These are phyloP conservation scores for Drosophila atroscutellata DNA, from an alignment of 2,888 invertebrate species.

Conservation along the genomic window DNA sequence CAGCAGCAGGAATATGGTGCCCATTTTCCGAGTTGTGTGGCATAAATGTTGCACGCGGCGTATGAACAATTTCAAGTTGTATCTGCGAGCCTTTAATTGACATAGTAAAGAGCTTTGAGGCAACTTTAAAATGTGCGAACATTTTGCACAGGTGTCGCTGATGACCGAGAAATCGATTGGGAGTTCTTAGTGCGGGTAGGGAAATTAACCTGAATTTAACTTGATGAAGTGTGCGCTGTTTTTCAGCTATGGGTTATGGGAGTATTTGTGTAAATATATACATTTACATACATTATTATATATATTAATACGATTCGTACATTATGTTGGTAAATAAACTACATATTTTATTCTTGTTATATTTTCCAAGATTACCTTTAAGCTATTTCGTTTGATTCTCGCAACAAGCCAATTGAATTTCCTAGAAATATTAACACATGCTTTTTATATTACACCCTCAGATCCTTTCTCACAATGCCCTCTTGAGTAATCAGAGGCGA, in stretches of 20 bases:
- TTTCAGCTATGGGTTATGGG: neutral
- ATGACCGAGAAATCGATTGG: constrained; percentile 32
- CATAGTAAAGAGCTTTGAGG: constrained; percentile 58
- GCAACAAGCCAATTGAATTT: constrained; percentile 12
- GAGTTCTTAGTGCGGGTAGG: neutral
- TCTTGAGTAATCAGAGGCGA: constrained; percentile 38
- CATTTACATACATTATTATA: no score
- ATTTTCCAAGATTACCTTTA: neutral
- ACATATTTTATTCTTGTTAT: neutral
- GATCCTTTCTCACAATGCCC: constrained; percentile 19
- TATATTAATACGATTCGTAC: neutral
- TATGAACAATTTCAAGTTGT: constrained; percentile 70
- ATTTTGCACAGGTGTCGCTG: constrained; percentile 1
- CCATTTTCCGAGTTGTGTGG: constrained; percentile 28
- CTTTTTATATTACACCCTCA: neutral
- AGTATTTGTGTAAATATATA: neutral
- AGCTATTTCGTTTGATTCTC: neutral
- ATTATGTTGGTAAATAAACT: neutral
- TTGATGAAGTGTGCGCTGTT: neutral
- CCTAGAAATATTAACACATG: constrained; percentile 25
- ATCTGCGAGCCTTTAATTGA: constrained; percentile 64
- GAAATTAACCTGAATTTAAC: neutral
- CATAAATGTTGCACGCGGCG: constrained; percentile 61
- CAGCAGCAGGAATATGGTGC: constrained; percentile 10
- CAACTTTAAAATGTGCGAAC: constrained; percentile 49